A percentile compares a stretch with the other conserved stretches of the same genome.
Evolutionary conservation across 2,888 invertebrate genomes (phyloP).

Genomic region (Nymphalis c-album): DNA sequence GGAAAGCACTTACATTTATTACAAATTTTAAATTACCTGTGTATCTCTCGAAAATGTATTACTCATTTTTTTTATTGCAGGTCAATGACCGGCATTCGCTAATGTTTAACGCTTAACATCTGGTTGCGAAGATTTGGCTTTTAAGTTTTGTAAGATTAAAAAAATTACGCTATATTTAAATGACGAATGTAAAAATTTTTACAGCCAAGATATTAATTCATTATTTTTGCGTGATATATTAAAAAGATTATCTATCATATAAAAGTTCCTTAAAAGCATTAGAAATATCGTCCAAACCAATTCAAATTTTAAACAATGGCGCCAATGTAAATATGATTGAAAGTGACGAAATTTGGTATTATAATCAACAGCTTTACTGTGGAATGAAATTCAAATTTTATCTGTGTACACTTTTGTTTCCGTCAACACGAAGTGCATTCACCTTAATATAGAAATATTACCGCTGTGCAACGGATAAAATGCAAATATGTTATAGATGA

Average conservation of each 20-base stretch:
- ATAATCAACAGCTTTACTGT: conserved; percentile 43
- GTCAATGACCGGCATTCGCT: conserved; percentile 36
- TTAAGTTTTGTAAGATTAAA: conserved; percentile 5
- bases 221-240: background rate
- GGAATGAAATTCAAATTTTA: conserved; percentile 59
- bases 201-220: background rate
- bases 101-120: conserved; percentile 30
- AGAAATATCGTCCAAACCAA: background rate
- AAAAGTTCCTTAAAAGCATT: too few relatives aligned
- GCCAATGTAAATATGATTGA: conserved; percentile 44
- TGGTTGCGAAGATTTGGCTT: conserved; percentile 24
- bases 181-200: conserved; percentile 3
- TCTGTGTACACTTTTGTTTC: conserved; percentile 46
- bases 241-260: too few relatives aligned
- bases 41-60: conserved; percentile 25
- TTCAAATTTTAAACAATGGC: conserved; percentile 33
- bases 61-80: conserved; percentile 32
- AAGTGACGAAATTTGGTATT: conserved; percentile 54
- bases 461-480: conserved; percentile 33
- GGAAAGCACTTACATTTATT: conserved; percentile 32
- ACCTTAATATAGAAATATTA: conserved; percentile 46
- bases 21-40: conserved; percentile 31
- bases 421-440: conserved; percentile 64
- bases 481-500: conserved; percentile 37
- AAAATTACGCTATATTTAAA: background rate